Evolutionary conservation across 2,113 vertebrate genomes (phyloP).

Genomic region (Callorhinus ursinus): DNA sequence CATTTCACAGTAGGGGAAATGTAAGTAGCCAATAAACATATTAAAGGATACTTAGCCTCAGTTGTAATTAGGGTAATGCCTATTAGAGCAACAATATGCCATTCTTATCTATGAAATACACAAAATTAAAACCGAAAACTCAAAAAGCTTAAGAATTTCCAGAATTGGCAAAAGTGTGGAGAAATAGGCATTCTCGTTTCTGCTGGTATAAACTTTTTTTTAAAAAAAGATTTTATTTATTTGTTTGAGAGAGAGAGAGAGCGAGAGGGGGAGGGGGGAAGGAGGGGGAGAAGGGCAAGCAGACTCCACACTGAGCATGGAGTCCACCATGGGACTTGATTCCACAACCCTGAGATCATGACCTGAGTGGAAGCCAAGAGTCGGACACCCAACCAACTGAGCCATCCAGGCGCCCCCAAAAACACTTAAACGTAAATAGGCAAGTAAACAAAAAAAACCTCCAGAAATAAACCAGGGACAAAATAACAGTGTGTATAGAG

Average conservation of each 20-base stretch:
- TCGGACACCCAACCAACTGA: neutral
- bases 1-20: neutral
- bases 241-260: too few relatives aligned
- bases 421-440: constrained; percentile 1
- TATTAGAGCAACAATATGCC: neutral
- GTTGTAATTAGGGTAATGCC: constrained; percentile 2
- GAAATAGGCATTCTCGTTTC: constrained; percentile 1
- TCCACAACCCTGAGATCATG: neutral
- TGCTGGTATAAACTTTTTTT: neutral
- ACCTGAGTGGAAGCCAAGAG: neutral
- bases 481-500: neutral
- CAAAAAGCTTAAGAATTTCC: constrained; percentile 11
- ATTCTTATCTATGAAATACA: neutral
- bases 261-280: neutral
- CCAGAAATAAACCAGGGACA: constrained; percentile 15
- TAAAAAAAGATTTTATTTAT: neutral
- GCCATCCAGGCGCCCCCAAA: neutral
- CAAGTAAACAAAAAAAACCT: constrained; percentile 13
- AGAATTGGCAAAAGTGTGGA: neutral
- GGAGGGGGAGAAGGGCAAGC: neutral
- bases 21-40: neutral
- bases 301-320: neutral
- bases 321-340: neutral
- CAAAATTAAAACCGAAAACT: constrained; percentile 22
- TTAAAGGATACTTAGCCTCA: neutral